Percentiles rank a stretch among this genome's conserved stretches.
These are phyloP conservation scores for Sciurus niger DNA, from an alignment of 2,113 vertebrate genomes.

Conservation along the genomic window DNA sequence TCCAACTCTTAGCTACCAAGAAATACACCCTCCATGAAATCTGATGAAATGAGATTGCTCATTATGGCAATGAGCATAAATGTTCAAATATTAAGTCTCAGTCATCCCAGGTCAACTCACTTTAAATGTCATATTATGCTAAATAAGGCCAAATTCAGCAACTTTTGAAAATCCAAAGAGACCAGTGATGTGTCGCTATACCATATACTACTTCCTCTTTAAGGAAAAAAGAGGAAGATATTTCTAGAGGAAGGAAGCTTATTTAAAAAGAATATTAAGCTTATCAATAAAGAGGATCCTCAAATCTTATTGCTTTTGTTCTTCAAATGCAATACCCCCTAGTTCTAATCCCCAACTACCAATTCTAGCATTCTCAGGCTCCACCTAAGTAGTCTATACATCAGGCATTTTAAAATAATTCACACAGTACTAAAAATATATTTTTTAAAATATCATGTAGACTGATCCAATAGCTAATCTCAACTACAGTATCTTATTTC, in stretches of 20 bases:
- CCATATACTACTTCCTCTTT: neutral
- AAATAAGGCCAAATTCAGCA: slow-evolving; percentile 47
- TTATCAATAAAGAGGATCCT: slow-evolving; percentile 4
- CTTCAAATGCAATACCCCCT: neutral
- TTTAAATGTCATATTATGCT: slow-evolving; percentile 19
- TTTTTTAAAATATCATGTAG: neutral
- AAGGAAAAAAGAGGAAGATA: slow-evolving; percentile 6
- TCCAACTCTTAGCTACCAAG: neutral
- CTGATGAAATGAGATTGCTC: neutral
- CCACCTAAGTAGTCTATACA: neutral
- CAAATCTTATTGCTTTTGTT: neutral
- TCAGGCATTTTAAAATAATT: slow-evolving; percentile 28
- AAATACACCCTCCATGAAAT: neutral
- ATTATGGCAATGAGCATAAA: neutral
- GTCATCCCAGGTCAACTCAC: neutral
- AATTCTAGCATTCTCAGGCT: slow-evolving; percentile 3
- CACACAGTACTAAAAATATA: neutral
- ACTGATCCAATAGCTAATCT: slow-evolving; percentile 19
- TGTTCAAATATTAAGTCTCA: slow-evolving; percentile 2
- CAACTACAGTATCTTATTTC: slow-evolving; percentile 68
- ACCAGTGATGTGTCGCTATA: neutral
- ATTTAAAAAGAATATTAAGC: slow-evolving; percentile 15
- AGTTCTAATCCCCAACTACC: neutral
- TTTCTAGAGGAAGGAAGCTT: neutral
- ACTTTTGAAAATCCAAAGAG: slow-evolving; percentile 51